Evolutionary conservation across 2,797 vertebrate species (phyloP), one percentile per base, ranked within the genome.

Genomic region (Melanotaenia pygmaea): DNA sequence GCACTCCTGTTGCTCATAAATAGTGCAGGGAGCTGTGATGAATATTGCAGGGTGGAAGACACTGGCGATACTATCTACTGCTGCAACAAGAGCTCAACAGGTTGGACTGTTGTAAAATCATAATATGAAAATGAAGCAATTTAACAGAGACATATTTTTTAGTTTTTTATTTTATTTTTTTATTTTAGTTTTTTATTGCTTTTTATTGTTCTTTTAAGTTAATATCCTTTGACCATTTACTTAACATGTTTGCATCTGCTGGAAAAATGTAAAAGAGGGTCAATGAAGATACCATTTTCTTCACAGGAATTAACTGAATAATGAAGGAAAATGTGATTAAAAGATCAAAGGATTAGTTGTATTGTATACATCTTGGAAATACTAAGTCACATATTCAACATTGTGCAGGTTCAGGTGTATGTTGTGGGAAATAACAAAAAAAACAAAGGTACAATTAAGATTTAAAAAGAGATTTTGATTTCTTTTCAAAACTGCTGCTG

Each of bases 1-100:
- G 65, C 67, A 93, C 90, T 95, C 89, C 70, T 91, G 90, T 94
- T 91, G 84, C 95, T 94, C 91, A 96, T 96, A 72, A 96, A 92
- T 96, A 95, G 93, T 95, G 91, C 84, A 96, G 93, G 77, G 91
- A 50, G 58, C 79, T 81, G 79, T 88, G 91, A 93, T 94, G 86
- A 86, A 88, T 88, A 86, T 89, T 94, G 88, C 87, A 92, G 54
- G 51, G 79, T 57, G 82, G 89, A 78, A 82, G 87, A 81, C 68
- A 70, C 88, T 92, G 86, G 84, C 53, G 70, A 78, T 67, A 78
- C 63, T 57, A 67, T 61, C 83, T 76, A 72, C 72, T 67, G 32
- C 37, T 62, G 22, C 62, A 81, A 72, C 62, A 59, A 26, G 61
- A 77, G 70, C 67, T 84, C 50, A 43, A 66, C 65, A 62, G 67